A percentile compares a stretch with the other conserved stretches of the same genome.
These are phyloP conservation scores for Lynx canadensis DNA, from an alignment of 2,113 vertebrate species.

Conservation along the genomic window DNA sequence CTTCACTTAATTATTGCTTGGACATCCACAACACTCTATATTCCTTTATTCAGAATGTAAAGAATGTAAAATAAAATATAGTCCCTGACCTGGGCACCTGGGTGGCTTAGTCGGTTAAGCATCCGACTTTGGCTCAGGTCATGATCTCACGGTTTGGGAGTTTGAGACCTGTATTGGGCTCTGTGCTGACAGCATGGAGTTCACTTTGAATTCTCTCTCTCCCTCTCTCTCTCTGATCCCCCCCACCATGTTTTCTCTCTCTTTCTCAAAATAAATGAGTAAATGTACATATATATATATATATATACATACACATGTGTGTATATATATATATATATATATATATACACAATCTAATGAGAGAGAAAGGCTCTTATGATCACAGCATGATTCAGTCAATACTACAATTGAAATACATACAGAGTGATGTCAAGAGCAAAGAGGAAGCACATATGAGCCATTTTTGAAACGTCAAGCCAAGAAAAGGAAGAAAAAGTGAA, in stretches of 20 bases:
- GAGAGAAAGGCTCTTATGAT: background rate
- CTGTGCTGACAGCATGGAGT: too few relatives aligned
- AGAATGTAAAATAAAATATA: background rate
- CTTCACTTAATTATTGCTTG: background rate
- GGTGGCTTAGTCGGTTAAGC: too few relatives aligned
- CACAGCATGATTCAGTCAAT: background rate
- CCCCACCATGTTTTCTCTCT: too few relatives aligned
- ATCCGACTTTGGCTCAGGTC: too few relatives aligned
- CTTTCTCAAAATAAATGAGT: too few relatives aligned
- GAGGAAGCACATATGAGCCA: background rate
- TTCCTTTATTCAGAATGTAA: background rate
- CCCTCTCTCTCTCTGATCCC: too few relatives aligned
- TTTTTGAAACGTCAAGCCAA: fast-evolving
- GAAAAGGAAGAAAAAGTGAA: background rate
- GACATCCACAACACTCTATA: background rate
- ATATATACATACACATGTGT: too few relatives aligned
- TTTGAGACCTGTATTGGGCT: too few relatives aligned
- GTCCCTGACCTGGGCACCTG: background rate
- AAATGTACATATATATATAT: too few relatives aligned
- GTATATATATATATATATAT: too few relatives aligned
- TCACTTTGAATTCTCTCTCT: too few relatives aligned
- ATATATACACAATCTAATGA: fast-evolving
- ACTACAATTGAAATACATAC: background rate
- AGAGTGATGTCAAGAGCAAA: background rate
- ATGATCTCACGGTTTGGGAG: too few relatives aligned